Percentiles rank a stretch among this genome's conserved stretches.
phyloP scores from a whole-genome alignment of 2,888 invertebrate species.

The Cosmopolites sordidus region DNA sequence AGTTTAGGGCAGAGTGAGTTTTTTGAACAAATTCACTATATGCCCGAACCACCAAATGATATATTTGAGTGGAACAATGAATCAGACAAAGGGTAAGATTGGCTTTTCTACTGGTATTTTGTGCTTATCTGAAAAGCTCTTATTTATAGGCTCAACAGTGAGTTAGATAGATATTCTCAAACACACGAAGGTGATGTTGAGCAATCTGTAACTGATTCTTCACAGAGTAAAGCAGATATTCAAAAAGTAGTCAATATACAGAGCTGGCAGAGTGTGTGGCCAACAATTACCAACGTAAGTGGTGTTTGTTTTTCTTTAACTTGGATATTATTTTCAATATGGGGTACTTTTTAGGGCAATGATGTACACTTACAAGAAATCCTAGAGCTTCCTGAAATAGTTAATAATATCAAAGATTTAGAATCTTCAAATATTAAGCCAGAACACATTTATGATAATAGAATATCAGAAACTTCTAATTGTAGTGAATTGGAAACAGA shows the following conservation, averaged over 20 bases:
- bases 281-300: no score
- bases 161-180: no score
- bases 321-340: no score
- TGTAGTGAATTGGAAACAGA: background rate
- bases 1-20: conserved; percentile 8
- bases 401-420: conserved; percentile 3
- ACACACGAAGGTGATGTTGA: no score
- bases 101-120: background rate
- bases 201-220: no score
- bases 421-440: conserved; percentile 4
- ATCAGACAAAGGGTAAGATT: conserved; percentile 46
- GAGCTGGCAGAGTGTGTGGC: no score
- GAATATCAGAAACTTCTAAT: conserved; percentile 7
- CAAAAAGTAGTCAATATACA: no score
- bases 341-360: no score
- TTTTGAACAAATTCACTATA: conserved; percentile 16
- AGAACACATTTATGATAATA: conserved; percentile 4
- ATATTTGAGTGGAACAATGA: conserved; percentile 32
- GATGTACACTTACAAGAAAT: conserved; percentile 8
- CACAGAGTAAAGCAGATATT: no score
- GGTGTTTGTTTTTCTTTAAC: no score
- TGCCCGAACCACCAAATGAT: conserved; percentile 21
- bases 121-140: no score
- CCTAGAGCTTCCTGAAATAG: conserved; percentile 13
- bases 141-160: no score